Base-by-base conservation (phyloP, 1,140 invertebrate genomes). In the Pseudobourletiella spinata region DNA sequence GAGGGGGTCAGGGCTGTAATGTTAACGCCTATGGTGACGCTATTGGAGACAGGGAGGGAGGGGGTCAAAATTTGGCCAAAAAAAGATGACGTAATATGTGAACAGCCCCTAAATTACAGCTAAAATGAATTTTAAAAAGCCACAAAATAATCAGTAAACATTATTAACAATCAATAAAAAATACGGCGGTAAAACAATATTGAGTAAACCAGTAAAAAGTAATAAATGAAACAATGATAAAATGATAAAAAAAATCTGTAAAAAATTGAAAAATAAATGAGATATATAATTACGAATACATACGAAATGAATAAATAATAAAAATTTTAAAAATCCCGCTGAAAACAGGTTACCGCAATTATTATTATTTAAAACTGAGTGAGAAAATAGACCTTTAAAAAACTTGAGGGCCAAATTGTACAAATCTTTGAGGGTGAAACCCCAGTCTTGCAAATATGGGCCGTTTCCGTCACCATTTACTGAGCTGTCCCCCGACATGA, bases 381-480 rank as follows among this genome's bases (percentile, higher is more conserved):
- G 20, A 44, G 25, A 30, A 50, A 18, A 4, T 52, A 32, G 11
- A 92, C 91, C 89, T 86, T 90, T 92, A 72, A 91, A 93, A 76
- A 93, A 94, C 71, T 80, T 83, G 25, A 92, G 75, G 22, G 87
- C 88, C 61, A 93, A 80, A 77, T 85, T 86, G 74, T 92, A 94
- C n/a, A 94, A 81, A 71, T 91, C 88, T 73, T 80, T 80, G 55
- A 88, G 73, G 18, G 82, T 80, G 70, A 89, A 79, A 22, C 85
- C 84, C 84, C 84, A 86, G 68, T 80, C 68, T 0, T 44, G 25
- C 35, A 70, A 57, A 61, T 59, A 70, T 0, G 65, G 64, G 26
- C 28, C 18, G 22, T 55, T 24, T 2, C 39, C 52, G 18, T 46
- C 22, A 20, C 6, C 6, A 46, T 46, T 46, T 11, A 8, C 44